Evolutionary conservation across 2,113 vertebrate species (phyloP), one percentile per base, ranked within the genome.

Genomic region (Sus scrofa): DNA sequence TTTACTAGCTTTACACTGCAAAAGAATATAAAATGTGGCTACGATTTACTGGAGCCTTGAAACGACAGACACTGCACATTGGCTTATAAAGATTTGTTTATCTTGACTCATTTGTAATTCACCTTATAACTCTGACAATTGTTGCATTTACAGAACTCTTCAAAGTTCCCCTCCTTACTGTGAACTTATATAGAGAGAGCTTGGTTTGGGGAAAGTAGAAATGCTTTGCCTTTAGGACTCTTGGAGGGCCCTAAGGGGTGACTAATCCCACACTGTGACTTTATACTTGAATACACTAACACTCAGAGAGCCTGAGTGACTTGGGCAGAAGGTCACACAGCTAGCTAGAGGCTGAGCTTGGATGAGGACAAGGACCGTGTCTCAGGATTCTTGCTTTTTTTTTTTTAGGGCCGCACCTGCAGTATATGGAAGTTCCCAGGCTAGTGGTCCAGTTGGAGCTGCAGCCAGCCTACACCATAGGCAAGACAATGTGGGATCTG

Each of bases 71-170:
- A 77, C 26, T 94, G 24, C 6, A 18, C 0, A 4, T 60, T 14
- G 26, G 37, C 93, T 86, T 65, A 44, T 75, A 54, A 94, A 90
- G n/a, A 67, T 50, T 62, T 92, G 44, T 27, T n/a, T 0, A 86
- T 70, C 34, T 74, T 94, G 44, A 82, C 10, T 81, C 27, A n/a
- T 39, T 86, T 86, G 9, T 79, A 93, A 75, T 4, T 95, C 56
- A 30, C 44, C 16, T 73, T 73, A 39, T 14, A 86, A 32, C 11
- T 83, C 19, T 62, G 22, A 78, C 9, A 39, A 14, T 77, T 62
- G 77, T 44, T 54, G 52, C 44, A 79, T 52, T 79, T 89, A 83
- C 7, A 92, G 58, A 89, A 89, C 63, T 75, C 75, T 90, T 92
- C 68, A 27, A 68, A 78, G 24, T 50, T 68, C 63, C 12, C 32